A percentile compares a stretch with the other conserved stretches of the same genome.
Evolutionary conservation across 2,888 invertebrate species (phyloP).

Genomic region (Netelia virgata): DNA sequence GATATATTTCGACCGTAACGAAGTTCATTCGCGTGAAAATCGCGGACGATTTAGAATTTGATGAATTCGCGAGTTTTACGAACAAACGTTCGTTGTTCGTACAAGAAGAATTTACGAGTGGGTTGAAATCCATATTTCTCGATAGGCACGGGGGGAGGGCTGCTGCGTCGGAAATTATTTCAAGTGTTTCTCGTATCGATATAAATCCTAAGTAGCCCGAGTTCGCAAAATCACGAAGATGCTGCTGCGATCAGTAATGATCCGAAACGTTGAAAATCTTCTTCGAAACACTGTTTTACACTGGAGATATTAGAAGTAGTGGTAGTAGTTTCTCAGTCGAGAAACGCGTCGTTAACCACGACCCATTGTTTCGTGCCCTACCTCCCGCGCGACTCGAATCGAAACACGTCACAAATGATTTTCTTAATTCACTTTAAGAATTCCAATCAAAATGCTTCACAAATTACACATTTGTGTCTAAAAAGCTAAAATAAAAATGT

Average conservation of each 20-base stretch:
- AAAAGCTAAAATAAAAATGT: no score
- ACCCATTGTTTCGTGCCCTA: not conserved
- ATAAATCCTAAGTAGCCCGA: slow-evolving; percentile 41
- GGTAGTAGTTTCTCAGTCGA: not conserved
- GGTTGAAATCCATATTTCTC: not conserved
- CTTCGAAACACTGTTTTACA: no score
- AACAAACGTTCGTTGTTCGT: not conserved
- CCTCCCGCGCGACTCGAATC: not conserved
- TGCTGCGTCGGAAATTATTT: slow-evolving; percentile 41
- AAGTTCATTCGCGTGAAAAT: no score
- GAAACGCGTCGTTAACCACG: slow-evolving; percentile 44
- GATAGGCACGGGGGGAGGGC: not conserved
- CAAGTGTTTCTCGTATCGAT: not conserved
- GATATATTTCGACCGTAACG: no score
- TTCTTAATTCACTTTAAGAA: not conserved
- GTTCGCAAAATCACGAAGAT: slow-evolving; percentile 57
- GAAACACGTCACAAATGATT: not conserved
- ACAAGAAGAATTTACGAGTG: not conserved
- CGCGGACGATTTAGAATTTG: no score
- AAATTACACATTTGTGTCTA: no score
- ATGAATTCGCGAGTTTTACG: no score
- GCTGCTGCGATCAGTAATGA: slow-evolving; percentile 38
- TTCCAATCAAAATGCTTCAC: no score
- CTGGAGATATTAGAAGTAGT: no score
- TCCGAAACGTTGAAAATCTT: not conserved